phyloP scores from a whole-genome alignment of 2,888 invertebrate genomes.

The Blastobasis adustella region DNA sequence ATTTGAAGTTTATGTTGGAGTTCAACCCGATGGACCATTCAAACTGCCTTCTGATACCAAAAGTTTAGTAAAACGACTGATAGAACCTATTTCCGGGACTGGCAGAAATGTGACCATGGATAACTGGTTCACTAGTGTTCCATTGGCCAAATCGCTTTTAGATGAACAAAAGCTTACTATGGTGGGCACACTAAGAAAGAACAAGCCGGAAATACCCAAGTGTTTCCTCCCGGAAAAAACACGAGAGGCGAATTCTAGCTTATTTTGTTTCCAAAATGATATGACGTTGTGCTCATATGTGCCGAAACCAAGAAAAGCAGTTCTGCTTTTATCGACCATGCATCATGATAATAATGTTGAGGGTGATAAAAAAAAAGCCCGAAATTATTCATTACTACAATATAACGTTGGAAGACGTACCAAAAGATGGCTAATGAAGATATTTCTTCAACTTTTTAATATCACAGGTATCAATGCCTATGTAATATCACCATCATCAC shows the following conservation, averaged over 20 bases:
- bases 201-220: conserved; percentile 16
- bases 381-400: conserved; percentile 4
- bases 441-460: conserved; percentile 5
- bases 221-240: conserved; percentile 6
- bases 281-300: conserved; percentile 7
- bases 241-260: not conserved
- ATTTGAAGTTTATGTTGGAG: conserved; percentile 11
- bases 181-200: conserved; percentile 16
- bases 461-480: conserved; percentile 1
- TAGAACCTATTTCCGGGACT: conserved; percentile 7
- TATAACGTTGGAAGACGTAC: conserved; percentile 5
- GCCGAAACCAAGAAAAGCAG: conserved; percentile 5
- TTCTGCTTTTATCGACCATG: conserved; percentile 9
- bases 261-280: conserved; percentile 6
- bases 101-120: conserved; percentile 7
- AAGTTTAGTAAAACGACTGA: conserved; percentile 5
- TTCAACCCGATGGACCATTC: conserved; percentile 9
- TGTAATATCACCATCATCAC: too few species aligned
- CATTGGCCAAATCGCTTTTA: conserved; percentile 5
- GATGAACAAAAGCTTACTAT: conserved; percentile 12
- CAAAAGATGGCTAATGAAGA: conserved; percentile 7
- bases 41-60: conserved; percentile 2
- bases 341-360: conserved; percentile 6
- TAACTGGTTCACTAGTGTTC: conserved; percentile 7
- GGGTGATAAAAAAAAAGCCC: not conserved